Evolutionary conservation across 2,113 vertebrate species (phyloP), one percentile per base, ranked within the genome.

Genomic region (Hydropotes inermis): DNA sequence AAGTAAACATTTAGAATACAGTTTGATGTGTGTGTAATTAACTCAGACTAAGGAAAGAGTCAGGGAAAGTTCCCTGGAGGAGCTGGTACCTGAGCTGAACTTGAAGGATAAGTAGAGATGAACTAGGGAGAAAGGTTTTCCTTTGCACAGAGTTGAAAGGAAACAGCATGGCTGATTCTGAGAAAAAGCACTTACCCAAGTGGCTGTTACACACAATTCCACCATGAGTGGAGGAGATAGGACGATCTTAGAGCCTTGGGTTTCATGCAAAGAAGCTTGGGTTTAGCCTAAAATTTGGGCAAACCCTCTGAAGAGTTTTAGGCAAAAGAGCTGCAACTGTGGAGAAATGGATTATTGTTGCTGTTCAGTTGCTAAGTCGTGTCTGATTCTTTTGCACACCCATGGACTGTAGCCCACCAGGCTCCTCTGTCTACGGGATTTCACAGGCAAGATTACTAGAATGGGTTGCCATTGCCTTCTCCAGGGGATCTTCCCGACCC

Each of bases 131-230:
- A 13, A 11, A 79, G 7, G 11, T 55, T 67, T 78, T 89, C 50
- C 28, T 89, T 87, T 50, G 9, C 82, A 21, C 4, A 33, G 10
- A 47, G 30, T 3, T 4, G 17, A 30, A 28, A 58, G 2, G n/a
- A 81, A 43, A 43, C 23, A 43, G 9, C 2, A 6, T 17, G 1
- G 13, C 7, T 93, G 30, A 27, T 52, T 50, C 45, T 13, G 45
- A 36, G 39, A 54, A 54, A n/a, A 78, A 54, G 21, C 5, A 1
- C 5, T 54, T 0, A 1, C n/a, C 33, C 25, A 11, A 15, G 21
- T 39, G 7, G 2, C 76, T 58, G 7, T 23, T 28, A 50, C 2
- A 6, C 14, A 3, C 9, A 4, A 23, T 58, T 25, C 16, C 16
- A 1, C 47, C 23, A 2, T 5, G 13, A 88, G 45, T 43, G 21